Evolutionary conservation across 2,888 invertebrate genomes (phyloP), one percentile per base, ranked within the genome.

Genomic region (Drosophila antonietae): DNA sequence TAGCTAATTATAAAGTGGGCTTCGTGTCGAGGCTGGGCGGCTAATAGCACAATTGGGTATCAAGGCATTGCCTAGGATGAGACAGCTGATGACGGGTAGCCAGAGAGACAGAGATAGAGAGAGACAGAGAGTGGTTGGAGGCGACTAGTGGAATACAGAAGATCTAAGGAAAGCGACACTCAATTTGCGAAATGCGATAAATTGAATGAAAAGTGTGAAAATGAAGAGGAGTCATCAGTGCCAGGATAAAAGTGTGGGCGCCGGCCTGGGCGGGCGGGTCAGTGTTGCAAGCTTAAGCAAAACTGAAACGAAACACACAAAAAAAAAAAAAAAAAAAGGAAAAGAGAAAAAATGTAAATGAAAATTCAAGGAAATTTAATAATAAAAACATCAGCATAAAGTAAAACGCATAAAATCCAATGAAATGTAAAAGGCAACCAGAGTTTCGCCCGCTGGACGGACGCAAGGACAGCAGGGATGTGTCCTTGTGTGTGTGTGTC

Each of bases 341-440:
- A 12, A 20, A 1, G 14, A 12, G 3, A 35, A 37, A 55, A 88
- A 88, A 83, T 88, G 77, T 79, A 83, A 87, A 87, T 88, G 90
- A 88, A 87, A 87, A 88, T 80, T 89, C 80, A 80, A 81, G 88
- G 77, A 87, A 89, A 87, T 88, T 85, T 87, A 89, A 89, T 88
- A 89, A 86, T 88, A 88, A 89, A 87, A 88, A 86, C 88, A 89
- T 88, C 88, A 87, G 90, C 88, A 89, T 88, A 86, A 87, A 89
- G 90, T 81, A 83, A 88, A 83, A 82, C 83, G 82, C 86, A 90
- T 88, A 88, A 90, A 88, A 86, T 88, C 86, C 88, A 89, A 89
- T 86, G 89, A 89, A 86, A 86, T 88, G 86, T 89, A 89, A 89
- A 89, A 78, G 80, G 73, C 69, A 84, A 64, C 57, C 69, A 74